These are phyloP conservation scores for Eristalinus sepulchralis DNA, from an alignment of 2,888 invertebrate genomes.

Conservation along the genomic window DNA sequence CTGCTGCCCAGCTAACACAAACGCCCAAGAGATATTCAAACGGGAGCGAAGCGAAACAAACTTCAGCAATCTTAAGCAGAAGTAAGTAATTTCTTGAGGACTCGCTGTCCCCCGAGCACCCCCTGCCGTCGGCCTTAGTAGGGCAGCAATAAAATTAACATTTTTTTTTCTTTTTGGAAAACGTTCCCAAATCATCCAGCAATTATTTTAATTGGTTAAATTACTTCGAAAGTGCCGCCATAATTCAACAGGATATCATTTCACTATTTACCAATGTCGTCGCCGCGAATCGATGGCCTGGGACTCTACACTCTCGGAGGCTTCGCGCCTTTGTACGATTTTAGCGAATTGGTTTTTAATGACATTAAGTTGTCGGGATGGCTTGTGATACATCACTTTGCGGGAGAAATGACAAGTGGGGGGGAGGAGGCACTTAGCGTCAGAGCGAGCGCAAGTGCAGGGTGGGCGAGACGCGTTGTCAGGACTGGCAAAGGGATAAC, in stretches of 20 bases:
- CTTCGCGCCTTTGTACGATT: conserved; percentile 16
- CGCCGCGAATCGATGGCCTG: conserved; percentile 34
- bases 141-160: conserved; percentile 47
- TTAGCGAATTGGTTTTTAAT: conserved; percentile 68
- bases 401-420: not conserved
- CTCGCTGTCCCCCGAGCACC: not conserved
- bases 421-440: not conserved
- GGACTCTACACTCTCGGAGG: not conserved
- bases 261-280: conserved; percentile 54
- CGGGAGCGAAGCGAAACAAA: not conserved
- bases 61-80: conserved; percentile 1
- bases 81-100: conserved; percentile 35
- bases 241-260: conserved; percentile 56
- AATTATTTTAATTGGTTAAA: conserved; percentile 68
- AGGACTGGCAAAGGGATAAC: conserved; percentile 48
- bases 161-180: conserved; percentile 23
- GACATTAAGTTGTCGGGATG: conserved; percentile 60
- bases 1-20: not conserved
- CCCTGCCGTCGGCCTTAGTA: conserved; percentile 15
- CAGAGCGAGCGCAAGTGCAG: conserved; percentile 4
- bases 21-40: not conserved
- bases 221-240: conserved; percentile 46
- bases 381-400: conserved; percentile 57
- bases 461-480: not conserved
- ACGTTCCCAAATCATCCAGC: conserved; percentile 55